Base-by-base conservation (phyloP, 1,140 invertebrate species). In the Drosophila bocki region DNA sequence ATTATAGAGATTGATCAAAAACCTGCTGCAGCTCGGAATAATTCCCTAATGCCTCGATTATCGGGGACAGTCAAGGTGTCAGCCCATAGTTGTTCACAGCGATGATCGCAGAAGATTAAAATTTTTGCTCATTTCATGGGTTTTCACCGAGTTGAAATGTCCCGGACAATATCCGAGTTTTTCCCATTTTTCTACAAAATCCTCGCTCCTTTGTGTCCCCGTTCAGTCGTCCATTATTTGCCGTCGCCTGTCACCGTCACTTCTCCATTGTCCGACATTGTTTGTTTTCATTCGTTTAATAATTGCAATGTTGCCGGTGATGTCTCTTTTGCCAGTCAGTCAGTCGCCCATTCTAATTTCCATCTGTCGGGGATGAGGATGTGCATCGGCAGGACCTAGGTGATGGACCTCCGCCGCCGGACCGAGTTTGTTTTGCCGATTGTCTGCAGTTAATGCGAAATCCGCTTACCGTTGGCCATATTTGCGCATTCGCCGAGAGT, bases 41-140 rank as follows among this genome's bases (percentile, higher is more conserved):
- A 69, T 69, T n/a, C 47, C 48, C 29, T 72, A 60, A 72, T 59
- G 44, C 65, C 37, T 11, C 50, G 69, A 70, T 70, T 70, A 67
- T 54, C 67, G 67, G 29, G 62, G 48, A 59, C 65, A 72, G 67
- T 72, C 70, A 72, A 72, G 70, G 44, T 60, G 44, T 72, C 53
- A 51, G 70, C 70, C 67, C 67, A 70, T 32, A 39, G 62, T 68
- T 71, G 37, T 71, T 58, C 71, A 29, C 42, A 77, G 37, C 39
- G 45, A 64, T 72, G 45, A 64, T 79, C 67, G 59, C 39, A 39
- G 7, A 33, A 44, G 67, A 72, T 78, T 76, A 69, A 61, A 61
- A 77, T 76, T 72, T 67, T 85, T 86, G 83, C 83, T 86, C 82
- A 86, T 86, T 86, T 86, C 78, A 86, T 67, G 80, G 69, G 54